Evolutionary conservation across 2,113 vertebrate species (phyloP), one percentile per base, ranked within the genome.

Genomic region (Ornithorhynchus anatinus): DNA sequence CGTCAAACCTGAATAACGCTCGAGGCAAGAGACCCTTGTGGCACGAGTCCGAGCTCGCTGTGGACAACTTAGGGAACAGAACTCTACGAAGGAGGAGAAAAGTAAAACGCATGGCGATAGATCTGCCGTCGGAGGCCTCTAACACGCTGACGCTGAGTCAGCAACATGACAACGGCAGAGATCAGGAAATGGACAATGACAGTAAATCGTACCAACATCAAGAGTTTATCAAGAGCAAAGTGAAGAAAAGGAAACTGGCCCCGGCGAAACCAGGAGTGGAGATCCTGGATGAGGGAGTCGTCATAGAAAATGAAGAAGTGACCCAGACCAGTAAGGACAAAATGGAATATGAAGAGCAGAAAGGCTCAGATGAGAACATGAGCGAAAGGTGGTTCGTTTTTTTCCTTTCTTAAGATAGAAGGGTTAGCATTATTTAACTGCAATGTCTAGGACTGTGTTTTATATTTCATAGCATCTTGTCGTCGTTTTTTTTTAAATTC

Each of bases 361-460:
- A 99, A 77, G 95, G 93, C 47, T 97, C 96, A 1, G 98, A 99
- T 85, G 97, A 99, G 80, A 97, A 98, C 87, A 99, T 99, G 98
- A 99, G 97, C 83, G 98, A 99, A 96, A 99, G 98, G 97, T 99
- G 94, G 92, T 91, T 92, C n/a, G 77, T 81, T 71, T 22, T 66
- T 64, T 84, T 9, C 1, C 56, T 65, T 73, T 79, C 79, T 87
- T 40, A 66, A 38, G 35, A 17, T 31, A 43, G 61, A 43, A 33
- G 37, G 5, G 25, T 72, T 43, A n/a, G 47, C 23, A n/a, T 67
- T 78, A 1, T 47, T 59, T 78, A 35, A 31, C 56, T 19, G 11
- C 3, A 14, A 4, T 36, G 37, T 64, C 23, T 52, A 45, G 25
- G 14, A 48, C 14, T n/a, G n/a, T n/a, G n/a, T n/a, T n/a, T n/a